Evolutionary conservation across 2,888 invertebrate genomes (phyloP).

Genomic region (Rhingia rostrata): DNA sequence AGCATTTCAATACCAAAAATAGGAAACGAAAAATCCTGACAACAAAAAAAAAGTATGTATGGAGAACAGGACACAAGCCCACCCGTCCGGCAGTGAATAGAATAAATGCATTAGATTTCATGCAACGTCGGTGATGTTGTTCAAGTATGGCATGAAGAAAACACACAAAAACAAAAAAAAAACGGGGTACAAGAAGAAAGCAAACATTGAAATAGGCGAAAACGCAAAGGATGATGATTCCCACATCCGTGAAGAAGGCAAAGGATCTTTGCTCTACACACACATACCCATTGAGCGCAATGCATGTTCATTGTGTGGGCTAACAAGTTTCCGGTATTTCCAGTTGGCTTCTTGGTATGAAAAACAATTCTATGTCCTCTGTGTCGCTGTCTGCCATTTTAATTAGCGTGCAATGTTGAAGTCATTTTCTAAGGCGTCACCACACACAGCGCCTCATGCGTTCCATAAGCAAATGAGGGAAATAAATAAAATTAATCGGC

Average conservation of each 20-base stretch:
- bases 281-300: not conserved
- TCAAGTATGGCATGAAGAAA: slow-evolving; percentile 32
- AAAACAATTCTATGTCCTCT: slow-evolving; percentile 14
- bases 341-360: slow-evolving; percentile 43
- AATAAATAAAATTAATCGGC: slow-evolving; percentile 2
- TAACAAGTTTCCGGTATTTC: slow-evolving; percentile 60
- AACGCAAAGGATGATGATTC: slow-evolving; percentile 24
- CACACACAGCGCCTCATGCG: not conserved
- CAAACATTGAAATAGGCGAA: slow-evolving; percentile 50
- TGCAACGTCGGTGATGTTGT: slow-evolving; percentile 53
- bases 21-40: slow-evolving; percentile 17
- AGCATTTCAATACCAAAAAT: slow-evolving; percentile 31
- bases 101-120: slow-evolving; percentile 59
- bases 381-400: slow-evolving; percentile 34
- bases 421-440: not conserved
- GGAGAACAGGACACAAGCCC: slow-evolving; percentile 23
- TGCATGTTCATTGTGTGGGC: slow-evolving; percentile 33
- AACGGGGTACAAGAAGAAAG: slow-evolving; percentile 15
- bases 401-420: slow-evolving; percentile 46
- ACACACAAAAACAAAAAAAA: not conserved
- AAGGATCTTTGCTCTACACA: slow-evolving; percentile 25
- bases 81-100: slow-evolving; percentile 45
- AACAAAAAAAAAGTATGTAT: slow-evolving; percentile 14
- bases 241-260: slow-evolving; percentile 14
- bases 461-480: not conserved